Evolutionary conservation across 2,113 vertebrate species (phyloP), one percentile per base, ranked within the genome.

Genomic region (Ctenodactylus gundi): DNA sequence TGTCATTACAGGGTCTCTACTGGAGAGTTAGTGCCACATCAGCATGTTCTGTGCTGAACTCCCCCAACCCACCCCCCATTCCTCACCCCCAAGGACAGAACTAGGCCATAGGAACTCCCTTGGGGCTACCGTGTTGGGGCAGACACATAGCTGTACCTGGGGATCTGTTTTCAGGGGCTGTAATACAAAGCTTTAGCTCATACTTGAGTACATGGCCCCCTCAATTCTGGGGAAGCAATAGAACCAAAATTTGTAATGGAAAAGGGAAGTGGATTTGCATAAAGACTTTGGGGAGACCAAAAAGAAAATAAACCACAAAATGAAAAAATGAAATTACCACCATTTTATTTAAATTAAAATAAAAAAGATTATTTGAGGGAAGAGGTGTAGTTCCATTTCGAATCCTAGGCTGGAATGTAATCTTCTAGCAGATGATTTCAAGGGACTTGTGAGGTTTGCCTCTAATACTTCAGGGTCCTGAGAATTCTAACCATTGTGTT

Each of bases 11-110:
- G 91, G 96, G 55, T 84, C 85, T 73, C 87, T 87, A 72, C 95
- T 97, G 62, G 46, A 94, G 29, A 96, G 95, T 94, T 97, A 96
- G 96, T 91, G 95, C 96, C 65, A 91, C 1, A 73, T 98, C 98
- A 97, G 97, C 97, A 0, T 90, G 97, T 98, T 98, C 83, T 9
- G 83, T 95, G 94, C 81, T 51, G 94, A 95, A 64, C 34, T 1
- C 0, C 94, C 96, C 87, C n/a, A 34, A 5, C 60, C 78, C 67
- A 84, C 88, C 49, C 34, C 0, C 0, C 81, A 88, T 51, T 64
- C 39, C 2, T 0, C 86, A 86, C 91, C 92, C 90, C 83, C 82
- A 68, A 88, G 64, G 72, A 84, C 85, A 17, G 73, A 93, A 96
- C 53, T 85, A 95, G 92, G 92, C 96, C 62, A 27, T 76, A 88